Base-by-base conservation (phyloP, 2,888 invertebrate species). In the Theodoxus fluviatilis region DNA sequence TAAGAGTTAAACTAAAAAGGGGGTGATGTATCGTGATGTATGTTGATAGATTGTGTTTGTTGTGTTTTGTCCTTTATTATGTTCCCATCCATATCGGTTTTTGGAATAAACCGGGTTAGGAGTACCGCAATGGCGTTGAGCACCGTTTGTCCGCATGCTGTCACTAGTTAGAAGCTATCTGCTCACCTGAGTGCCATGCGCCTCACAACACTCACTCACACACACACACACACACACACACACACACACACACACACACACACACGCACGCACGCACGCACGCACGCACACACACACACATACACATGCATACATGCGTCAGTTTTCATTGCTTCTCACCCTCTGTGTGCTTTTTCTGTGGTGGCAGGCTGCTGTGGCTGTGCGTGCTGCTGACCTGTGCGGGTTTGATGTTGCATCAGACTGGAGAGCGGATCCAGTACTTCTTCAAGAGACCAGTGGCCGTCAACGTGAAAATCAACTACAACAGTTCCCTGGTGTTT, bases 391-490 rank as follows among this genome's bases (percentile, higher is more conserved):
- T 77, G 2, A 59, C 64, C 7, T 79, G 81, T 64, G 63, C 71
- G 0, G 75, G 72, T 7, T 63, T 79, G 7, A 74, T 81, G 75
- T 71, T 76, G 22, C 74, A 75, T 59, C 82, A 82, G 71, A 78
- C 81, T n/a, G 67, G 79, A 12, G 81, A 80, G 72, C 74, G 81
- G 33, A 76, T 80, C 67, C 71, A 78, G 52, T 80, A 79, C 61
- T 80, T 73, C 69, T 71, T 75, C 68, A 57, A 59, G 4, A 76
- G 74, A 40, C 82, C 82, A 3, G 76, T 80, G 9, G 80, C 75
- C 3, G 82, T 82, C 43, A 80, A 82, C 67, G 76, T 82, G 28
- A 73, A 78, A 35, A 72, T 82, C 52, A 82, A 81, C 75, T 80
- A 78, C 70, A 81, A 81, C 73, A 74, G 75, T 15, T 76, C 79